Base-by-base conservation (phyloP, 2,113 vertebrate species). In the Meriones unguiculatus region DNA sequence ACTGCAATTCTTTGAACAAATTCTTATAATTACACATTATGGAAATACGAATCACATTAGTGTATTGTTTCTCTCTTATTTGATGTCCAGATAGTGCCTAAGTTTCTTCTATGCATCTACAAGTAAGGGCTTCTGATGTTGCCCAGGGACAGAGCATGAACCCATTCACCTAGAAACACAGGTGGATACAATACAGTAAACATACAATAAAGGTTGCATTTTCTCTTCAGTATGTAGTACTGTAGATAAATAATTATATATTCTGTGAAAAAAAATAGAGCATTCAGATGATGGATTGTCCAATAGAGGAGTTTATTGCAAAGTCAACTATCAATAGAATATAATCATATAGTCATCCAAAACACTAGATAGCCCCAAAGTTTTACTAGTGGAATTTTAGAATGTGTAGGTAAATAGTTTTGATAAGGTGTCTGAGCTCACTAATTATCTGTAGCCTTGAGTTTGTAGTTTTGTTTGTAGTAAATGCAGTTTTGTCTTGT, bases 11-110 rank as follows among this genome's bases (percentile, higher is more conserved):
- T n/a, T 78, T 38, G 50, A 62, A 84, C 72, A 64, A 62, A 73
- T 22, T 88, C 90, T 95, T 91, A 95, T 73, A 95, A 70, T 46
- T 91, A 50, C 10, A 73, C 77, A 92, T 54, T 76, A 94, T 89
- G 91, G 41, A 93, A 91, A 89, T 93, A 32, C 82, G 35, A 69
- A 54, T 67, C 69, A 87, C 93, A 81, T 85, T 94, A 93, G 54
- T 30, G 81, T 65, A 69, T 57, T 86, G 46, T 87, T 94, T 78
- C 35, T 52, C 69, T 54, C n/a, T 89, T 81, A 78, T 64, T 93
- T 78, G 70, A 75, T 70, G 77, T 90, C 46, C 69, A 84, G 18
- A 38, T 92, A 84, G 59, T 32, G 0, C n/a, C 10, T 35, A 76
- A 24, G 28, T 89, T 20, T 85, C 50, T 89, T 81, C 52, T 86